These are phyloP conservation scores for Neogale vison DNA, from an alignment of 2,113 vertebrate genomes.

Conservation along the genomic window DNA sequence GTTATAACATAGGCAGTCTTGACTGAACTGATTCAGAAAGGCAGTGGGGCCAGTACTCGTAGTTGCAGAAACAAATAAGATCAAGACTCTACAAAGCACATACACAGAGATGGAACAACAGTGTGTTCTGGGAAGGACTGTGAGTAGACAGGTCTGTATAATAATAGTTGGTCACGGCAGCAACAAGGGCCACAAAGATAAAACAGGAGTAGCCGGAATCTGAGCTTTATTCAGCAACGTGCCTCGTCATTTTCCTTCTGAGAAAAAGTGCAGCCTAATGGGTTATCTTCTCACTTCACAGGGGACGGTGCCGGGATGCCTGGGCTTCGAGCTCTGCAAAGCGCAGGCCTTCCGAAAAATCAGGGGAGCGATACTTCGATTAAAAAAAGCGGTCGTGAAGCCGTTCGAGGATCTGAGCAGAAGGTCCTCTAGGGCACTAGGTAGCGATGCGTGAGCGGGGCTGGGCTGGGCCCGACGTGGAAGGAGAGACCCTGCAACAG, in stretches of 20 bases:
- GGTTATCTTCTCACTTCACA: not conserved
- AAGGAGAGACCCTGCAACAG: not conserved
- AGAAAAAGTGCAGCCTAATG: not conserved
- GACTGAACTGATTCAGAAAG: not conserved
- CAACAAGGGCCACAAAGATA: not conserved
- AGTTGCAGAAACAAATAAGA: not conserved
- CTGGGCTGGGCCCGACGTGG: not conserved
- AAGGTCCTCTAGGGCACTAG: not conserved
- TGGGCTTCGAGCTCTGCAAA: not conserved
- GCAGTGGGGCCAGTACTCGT: not conserved
- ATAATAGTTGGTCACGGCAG: not conserved
- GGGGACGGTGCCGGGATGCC: not conserved
- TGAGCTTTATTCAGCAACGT: conserved; percentile 25
- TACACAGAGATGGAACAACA: not conserved
- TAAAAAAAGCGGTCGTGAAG: not conserved
- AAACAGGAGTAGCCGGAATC: not conserved
- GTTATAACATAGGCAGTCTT: not conserved
- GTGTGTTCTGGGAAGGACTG: not conserved
- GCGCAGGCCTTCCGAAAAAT: not conserved
- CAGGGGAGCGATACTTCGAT: not conserved
- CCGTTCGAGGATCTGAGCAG: not conserved
- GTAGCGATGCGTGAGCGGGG: not conserved
- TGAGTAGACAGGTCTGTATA: not conserved
- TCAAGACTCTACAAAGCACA: not conserved
- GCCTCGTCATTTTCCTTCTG: conserved; percentile 13